Conservation (phyloP, 2,888 invertebrate species). For the Cactoblastis cactorum region DNA sequence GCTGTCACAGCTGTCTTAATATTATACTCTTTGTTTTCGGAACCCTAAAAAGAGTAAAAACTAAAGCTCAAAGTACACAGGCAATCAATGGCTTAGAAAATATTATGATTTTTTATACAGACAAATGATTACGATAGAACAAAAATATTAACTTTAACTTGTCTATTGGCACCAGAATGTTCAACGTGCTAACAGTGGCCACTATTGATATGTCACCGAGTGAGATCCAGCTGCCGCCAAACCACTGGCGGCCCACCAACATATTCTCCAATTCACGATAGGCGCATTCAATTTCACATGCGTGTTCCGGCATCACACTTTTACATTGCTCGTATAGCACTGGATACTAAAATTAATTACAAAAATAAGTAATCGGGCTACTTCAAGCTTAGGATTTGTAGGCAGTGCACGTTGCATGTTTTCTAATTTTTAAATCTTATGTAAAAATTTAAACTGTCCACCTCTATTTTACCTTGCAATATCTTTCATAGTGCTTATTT, state of each 20-base stretch:
- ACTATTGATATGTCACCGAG: conserved; percentile 50
- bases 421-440: too few relatives aligned
- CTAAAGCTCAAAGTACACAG: too few relatives aligned
- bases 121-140: background rate
- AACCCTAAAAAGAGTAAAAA: too few relatives aligned
- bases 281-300: conserved; percentile 42
- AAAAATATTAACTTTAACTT: conserved; percentile 32
- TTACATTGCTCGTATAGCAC: conserved; percentile 51
- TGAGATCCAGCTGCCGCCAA: conserved; percentile 42
- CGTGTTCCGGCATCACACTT: conserved; percentile 49
- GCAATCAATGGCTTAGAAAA: background rate
- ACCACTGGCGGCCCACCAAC: conserved; percentile 39
- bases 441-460: too few relatives aligned
- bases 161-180: conserved; percentile 51
- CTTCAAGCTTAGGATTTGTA: too few relatives aligned
- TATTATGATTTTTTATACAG: background rate
- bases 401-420: too few relatives aligned
- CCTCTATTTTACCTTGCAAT: too few relatives aligned
- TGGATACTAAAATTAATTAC: conserved; percentile 42
- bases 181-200: conserved; percentile 50
- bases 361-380: too few relatives aligned
- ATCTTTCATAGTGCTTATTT: too few relatives aligned
- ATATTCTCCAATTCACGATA: conserved; percentile 49
- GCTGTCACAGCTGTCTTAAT: too few relatives aligned
- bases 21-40: too few relatives aligned